Percentiles rank a stretch among this genome's conserved stretches.
Conservation (phyloP, 2,113 vertebrate species). For the Ifrita kowaldi region DNA sequence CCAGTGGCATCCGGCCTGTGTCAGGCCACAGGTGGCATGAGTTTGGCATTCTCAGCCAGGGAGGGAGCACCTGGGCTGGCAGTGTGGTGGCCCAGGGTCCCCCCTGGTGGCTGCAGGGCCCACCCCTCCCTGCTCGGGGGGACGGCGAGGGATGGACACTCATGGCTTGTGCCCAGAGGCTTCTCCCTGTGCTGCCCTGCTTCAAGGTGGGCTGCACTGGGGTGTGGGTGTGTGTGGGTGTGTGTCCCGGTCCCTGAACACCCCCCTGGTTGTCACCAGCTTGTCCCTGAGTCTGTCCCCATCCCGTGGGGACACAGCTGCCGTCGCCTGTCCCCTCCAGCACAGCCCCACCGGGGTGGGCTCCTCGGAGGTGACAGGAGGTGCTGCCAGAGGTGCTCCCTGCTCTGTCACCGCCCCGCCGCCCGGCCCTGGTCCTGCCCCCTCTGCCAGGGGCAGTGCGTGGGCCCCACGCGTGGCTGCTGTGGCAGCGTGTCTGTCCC, state of each 20-base stretch:
- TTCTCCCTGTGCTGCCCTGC: not conserved
- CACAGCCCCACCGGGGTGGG: not conserved
- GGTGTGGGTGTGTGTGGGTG: too few relatives aligned
- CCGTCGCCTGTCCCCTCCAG: not conserved
- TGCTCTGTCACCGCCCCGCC: fast-evolving
- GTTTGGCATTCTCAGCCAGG: not conserved
- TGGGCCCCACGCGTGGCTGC: not conserved
- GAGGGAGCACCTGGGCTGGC: fast-evolving
- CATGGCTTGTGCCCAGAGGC: not conserved
- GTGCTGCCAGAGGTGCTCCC: not conserved
- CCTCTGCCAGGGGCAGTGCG: fast-evolving
- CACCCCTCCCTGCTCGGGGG: fast-evolving
- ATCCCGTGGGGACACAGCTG: not conserved
- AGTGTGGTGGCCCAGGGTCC: not conserved
- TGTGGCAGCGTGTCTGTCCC: not conserved
- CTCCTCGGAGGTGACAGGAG: not conserved
- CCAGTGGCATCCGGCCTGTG: not conserved
- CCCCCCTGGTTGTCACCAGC: not conserved
- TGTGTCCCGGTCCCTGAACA: not conserved
- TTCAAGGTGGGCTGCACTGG: not conserved
- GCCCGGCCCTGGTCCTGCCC: not conserved
- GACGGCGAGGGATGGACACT: fast-evolving
- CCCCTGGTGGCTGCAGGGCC: fast-evolving
- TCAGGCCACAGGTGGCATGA: not conserved
- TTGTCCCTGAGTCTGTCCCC: not conserved